These are phyloP conservation scores for Drosophila biarmipes DNA, from an alignment of 1,140 invertebrate genomes.

Conservation along the genomic window DNA sequence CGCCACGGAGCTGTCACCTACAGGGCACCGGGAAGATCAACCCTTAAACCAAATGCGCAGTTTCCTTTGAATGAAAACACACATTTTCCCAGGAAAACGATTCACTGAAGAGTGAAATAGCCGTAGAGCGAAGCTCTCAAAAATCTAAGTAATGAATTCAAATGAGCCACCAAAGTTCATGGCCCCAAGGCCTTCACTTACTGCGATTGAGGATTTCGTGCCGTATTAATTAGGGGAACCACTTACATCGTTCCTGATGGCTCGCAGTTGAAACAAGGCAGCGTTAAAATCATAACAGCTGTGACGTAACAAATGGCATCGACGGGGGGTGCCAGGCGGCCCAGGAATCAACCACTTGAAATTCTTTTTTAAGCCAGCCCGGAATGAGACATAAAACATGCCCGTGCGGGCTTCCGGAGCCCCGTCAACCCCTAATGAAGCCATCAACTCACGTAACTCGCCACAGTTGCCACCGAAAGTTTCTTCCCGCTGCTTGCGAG, in stretches of 20 bases:
- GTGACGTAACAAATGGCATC: conserved; percentile 72
- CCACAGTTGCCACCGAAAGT: conserved; percentile 58
- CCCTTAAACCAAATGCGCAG: conserved; percentile 49
- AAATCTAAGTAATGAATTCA: conserved; percentile 63
- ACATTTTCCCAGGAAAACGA: conserved; percentile 36
- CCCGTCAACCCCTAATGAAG: conserved; percentile 69
- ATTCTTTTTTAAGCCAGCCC: conserved; percentile 58
- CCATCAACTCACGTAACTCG: conserved; percentile 66
- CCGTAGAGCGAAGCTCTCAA: conserved; percentile 16
- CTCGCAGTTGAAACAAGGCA: conserved; percentile 52
- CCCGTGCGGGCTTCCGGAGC: conserved; percentile 16
- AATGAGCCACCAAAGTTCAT: conserved; percentile 59
- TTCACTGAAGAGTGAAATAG: conserved; percentile 50
- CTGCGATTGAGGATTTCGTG: conserved; percentile 46
- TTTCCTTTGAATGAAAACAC: conserved; percentile 47
- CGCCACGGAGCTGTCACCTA: conserved; percentile 66
- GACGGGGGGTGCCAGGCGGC: conserved; percentile 38
- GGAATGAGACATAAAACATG: conserved; percentile 78
- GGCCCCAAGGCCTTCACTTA: conserved; percentile 24
- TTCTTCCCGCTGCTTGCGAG: conserved; percentile 33
- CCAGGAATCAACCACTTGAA: conserved; percentile 70
- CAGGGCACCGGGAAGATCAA: conserved; percentile 45
- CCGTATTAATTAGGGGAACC: conserved; percentile 73
- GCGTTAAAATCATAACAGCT: conserved; percentile 73
- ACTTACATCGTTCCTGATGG: conserved; percentile 56